Conservation (phyloP, 2,888 invertebrate species). For the Vannuccia rotundouncinata region DNA sequence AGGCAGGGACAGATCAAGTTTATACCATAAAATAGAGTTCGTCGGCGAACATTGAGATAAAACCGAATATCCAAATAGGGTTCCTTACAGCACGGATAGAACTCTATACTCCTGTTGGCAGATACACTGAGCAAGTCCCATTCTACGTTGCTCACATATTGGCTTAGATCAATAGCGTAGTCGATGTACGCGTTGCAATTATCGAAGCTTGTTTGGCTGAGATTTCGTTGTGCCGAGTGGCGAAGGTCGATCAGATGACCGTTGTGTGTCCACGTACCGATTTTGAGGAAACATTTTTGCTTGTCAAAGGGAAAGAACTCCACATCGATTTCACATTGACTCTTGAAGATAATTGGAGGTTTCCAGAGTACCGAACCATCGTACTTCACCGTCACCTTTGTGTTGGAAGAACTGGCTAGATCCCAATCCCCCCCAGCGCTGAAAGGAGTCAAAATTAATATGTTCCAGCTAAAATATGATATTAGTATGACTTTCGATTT, state of each 20-base stretch:
- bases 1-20: constrained; percentile 63
- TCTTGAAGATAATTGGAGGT: constrained; percentile 70
- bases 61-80: constrained; percentile 44
- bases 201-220: constrained; percentile 37
- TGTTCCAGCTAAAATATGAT: too few species aligned
- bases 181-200: constrained; percentile 40
- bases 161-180: constrained; percentile 40
- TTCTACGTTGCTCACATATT: constrained; percentile 40
- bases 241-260: constrained; percentile 47
- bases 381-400: constrained; percentile 45
- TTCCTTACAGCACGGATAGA: constrained; percentile 45
- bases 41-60: constrained; percentile 72
- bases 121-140: constrained; percentile 58
- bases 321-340: constrained; percentile 68
- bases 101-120: constrained; percentile 38
- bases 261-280: constrained; percentile 68
- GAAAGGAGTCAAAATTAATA: too few species aligned
- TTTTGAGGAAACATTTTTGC: constrained; percentile 81
- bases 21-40: constrained; percentile 80
- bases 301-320: constrained; percentile 90
- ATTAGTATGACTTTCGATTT: too few species aligned
- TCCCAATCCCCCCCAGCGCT: constrained; percentile 41
- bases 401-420: constrained; percentile 42
- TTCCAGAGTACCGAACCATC: constrained; percentile 71
- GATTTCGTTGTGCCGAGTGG: constrained; percentile 31